Conservation (phyloP, 2,113 vertebrate species). For the Candoia aspera region DNA sequence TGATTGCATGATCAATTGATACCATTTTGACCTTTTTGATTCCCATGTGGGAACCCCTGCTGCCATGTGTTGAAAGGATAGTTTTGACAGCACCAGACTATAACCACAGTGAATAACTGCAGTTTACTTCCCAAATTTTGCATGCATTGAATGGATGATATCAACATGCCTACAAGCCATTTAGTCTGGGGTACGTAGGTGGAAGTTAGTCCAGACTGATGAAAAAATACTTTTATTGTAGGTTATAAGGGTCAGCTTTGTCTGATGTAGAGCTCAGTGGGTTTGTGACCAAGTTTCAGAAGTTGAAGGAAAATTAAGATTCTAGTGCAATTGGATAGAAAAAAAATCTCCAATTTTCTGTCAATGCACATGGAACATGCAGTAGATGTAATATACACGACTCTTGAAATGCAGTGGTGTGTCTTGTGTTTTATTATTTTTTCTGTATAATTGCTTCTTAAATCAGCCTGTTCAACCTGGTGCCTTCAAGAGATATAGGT, state of each 20-base stretch:
- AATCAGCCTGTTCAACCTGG: not conserved
- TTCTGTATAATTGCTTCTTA: not conserved
- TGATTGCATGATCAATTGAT: not conserved
- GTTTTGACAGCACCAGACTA: not conserved
- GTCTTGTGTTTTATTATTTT: not conserved
- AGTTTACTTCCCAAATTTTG: not conserved
- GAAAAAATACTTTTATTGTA: not conserved
- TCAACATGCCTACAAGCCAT: not conserved
- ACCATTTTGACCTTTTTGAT: not conserved
- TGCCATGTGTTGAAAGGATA: not conserved
- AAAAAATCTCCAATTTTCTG: not conserved
- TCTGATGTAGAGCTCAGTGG: not conserved
- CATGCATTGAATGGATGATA: not conserved
- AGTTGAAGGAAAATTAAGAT: not conserved
- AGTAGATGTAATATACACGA: not conserved
- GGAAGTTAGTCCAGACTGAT: not conserved
- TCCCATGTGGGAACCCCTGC: not conserved
- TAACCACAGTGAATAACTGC: not conserved
- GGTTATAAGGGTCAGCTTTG: not conserved
- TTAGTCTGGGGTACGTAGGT: not conserved
- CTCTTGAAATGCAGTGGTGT: not conserved
- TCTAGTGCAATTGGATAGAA: not conserved
- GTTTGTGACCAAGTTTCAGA: not conserved
- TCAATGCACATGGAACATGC: not conserved
- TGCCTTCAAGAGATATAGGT: not conserved